These are phyloP conservation scores for Chalcis sispes DNA, from an alignment of 2,888 invertebrate species.

Conservation along the genomic window DNA sequence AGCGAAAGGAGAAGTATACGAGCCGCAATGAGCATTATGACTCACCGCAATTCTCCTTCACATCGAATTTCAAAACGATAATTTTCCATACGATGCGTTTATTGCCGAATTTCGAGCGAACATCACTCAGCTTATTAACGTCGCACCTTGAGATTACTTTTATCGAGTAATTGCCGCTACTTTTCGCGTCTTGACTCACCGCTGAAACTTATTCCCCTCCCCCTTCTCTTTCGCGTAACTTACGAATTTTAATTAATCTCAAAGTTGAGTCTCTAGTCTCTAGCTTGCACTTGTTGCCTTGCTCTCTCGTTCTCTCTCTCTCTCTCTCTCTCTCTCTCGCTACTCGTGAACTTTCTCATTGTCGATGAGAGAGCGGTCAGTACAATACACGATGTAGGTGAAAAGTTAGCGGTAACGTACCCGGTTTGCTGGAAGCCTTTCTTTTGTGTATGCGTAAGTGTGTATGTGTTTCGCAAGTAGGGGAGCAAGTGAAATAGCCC, in stretches of 20 bases:
- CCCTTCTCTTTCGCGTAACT: conserved; percentile 17
- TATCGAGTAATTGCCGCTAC: background rate
- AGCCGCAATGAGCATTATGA: too few relatives aligned
- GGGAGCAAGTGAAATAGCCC: background rate
- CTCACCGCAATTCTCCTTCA: too few relatives aligned
- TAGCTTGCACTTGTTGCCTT: too few relatives aligned
- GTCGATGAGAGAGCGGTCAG: background rate
- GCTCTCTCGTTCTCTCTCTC: too few relatives aligned
- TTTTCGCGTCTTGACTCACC: background rate
- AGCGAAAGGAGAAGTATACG: too few relatives aligned
- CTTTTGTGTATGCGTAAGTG: conserved; percentile 4
- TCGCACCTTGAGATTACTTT: too few relatives aligned
- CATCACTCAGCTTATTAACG: too few relatives aligned
- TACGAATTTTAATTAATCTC: conserved; percentile 29
- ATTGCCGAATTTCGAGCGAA: too few relatives aligned
- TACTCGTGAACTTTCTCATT: conserved; percentile 17
- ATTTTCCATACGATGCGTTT: too few relatives aligned
- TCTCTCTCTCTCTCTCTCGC: background rate
- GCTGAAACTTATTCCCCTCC: background rate
- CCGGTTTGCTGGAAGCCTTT: conserved; percentile 2
- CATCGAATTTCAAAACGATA: too few relatives aligned
- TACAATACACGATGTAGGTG: background rate
- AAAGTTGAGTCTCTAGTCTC: too few relatives aligned
- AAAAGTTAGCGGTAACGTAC: background rate
- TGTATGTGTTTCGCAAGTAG: conserved; percentile 6